Evolutionary conservation across 2,113 vertebrate genomes (phyloP), one percentile per base, ranked within the genome.

Genomic region (Atrichornis clamosus): DNA sequence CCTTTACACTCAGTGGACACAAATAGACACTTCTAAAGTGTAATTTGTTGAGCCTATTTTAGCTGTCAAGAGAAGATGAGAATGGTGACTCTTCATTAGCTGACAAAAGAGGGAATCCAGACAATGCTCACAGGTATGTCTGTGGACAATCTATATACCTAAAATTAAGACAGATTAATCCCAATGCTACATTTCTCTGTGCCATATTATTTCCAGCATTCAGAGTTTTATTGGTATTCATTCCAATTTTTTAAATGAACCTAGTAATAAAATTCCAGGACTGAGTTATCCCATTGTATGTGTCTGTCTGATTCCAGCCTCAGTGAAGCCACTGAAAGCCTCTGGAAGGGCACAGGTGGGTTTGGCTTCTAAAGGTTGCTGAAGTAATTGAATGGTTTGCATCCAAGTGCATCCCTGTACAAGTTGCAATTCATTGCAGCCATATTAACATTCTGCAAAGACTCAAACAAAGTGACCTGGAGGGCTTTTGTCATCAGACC

Each of bases 381-480:
- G 62, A 90, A 87, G 15, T 67, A 81, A 93, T 69, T 44, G 49
- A 76, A 87, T 56, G 37, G 56, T 91, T 90, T 85, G 22, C 8
- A 79, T 49, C 53, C 74, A 87, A 85, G 35, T 80, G 55, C 32
- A 27, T 74, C n/a, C 7, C 0, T 23, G 67, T 58, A 24, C 5
- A 65, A 86, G 55, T 35, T 92, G 64, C 33, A 87, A 87, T 89
- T 89, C 80, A 68, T 87, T 94, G 60, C 35, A 89, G 42, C 7
- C 64, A 49, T 32, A 87, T 95, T 95, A 95, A 70, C 69, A 95
- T 95, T 95, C 89, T 92, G 39, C 56, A 93, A 79, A 85, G 79
- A 52, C 52, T 92, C 76, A 93, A 73, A 89, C 56, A 92, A 90
- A 96, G 86, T 87, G 84, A 92, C 95, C 84, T 93, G 84, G 72